Conservation (phyloP, 2,113 vertebrate genomes). For the Delphinapterus leucas region DNA sequence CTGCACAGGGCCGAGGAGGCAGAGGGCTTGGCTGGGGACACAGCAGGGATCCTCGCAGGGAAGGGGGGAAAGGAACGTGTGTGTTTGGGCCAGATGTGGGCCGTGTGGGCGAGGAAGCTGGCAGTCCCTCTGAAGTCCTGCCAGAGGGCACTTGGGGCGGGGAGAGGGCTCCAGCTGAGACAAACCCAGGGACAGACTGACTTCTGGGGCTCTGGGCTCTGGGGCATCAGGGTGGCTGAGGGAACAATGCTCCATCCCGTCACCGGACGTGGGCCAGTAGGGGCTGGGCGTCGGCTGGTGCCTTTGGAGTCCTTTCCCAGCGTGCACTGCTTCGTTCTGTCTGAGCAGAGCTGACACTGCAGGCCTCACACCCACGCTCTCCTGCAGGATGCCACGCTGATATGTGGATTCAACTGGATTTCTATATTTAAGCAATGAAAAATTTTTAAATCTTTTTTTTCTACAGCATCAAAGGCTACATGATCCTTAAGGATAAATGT, state of each 20-base stretch:
- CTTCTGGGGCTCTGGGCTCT: neutral
- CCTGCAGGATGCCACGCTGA: fast-evolving
- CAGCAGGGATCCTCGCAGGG: neutral
- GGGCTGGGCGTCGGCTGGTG: too few relatives aligned
- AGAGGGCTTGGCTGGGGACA: neutral
- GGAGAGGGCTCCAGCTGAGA: neutral
- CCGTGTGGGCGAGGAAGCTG: neutral
- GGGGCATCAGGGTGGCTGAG: neutral
- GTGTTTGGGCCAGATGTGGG: neutral
- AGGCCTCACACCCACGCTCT: too few relatives aligned
- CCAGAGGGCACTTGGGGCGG: neutral
- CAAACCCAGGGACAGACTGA: neutral
- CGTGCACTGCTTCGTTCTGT: fast-evolving
- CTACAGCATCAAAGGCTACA: neutral
- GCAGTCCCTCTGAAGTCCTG: neutral
- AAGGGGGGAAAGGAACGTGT: neutral
- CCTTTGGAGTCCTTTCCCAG: too few relatives aligned
- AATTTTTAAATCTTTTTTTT: neutral
- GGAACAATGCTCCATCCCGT: neutral
- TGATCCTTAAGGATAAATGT: neutral
- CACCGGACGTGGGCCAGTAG: fast-evolving
- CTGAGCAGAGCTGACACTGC: fast-evolving
- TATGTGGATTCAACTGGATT: neutral
- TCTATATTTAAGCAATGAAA: neutral
- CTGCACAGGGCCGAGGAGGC: neutral